phyloP scores from a whole-genome alignment of 2,113 vertebrate genomes.

The Paralichthys olivaceus region DNA sequence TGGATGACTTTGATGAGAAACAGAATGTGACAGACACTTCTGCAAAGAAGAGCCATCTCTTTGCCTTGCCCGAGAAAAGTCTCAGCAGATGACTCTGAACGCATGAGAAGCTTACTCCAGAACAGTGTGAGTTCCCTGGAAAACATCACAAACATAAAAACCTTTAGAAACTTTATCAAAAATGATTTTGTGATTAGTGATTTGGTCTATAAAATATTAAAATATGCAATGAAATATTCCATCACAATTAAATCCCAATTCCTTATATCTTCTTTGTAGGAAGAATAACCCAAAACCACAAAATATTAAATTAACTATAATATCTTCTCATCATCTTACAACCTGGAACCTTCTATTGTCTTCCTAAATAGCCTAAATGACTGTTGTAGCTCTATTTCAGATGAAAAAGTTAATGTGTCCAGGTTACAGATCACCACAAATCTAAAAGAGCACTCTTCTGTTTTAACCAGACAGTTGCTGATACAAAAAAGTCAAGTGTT shows the following conservation, averaged over 20 bases:
- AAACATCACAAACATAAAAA: conserved; percentile 24
- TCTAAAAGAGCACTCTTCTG: background rate
- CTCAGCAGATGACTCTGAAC: conserved; percentile 92
- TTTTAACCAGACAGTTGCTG: background rate
- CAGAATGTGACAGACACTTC: conserved; percentile 99
- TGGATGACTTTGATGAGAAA: conserved; percentile 99
- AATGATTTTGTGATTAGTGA: background rate
- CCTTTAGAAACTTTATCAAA: background rate
- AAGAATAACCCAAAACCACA: too few relatives aligned
- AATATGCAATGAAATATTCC: background rate
- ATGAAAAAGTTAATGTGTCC: background rate
- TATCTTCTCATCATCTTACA: background rate
- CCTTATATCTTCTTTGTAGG: background rate
- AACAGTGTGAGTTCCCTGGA: conserved; percentile 98
- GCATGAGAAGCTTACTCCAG: conserved; percentile 98
- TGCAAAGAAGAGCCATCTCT: conserved; percentile 93
- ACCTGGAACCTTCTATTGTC: too few relatives aligned
- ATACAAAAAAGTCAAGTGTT: background rate
- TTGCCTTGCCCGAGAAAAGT: conserved; percentile 94
- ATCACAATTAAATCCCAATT: background rate
- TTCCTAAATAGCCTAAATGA: too few relatives aligned
- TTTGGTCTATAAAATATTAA: background rate
- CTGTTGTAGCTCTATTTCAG: background rate
- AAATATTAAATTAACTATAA: background rate
- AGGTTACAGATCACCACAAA: background rate